A percentile compares a stretch with the other conserved stretches of the same genome.
Conservation (phyloP, 1,140 invertebrate species). For the Cydia pomonella region DNA sequence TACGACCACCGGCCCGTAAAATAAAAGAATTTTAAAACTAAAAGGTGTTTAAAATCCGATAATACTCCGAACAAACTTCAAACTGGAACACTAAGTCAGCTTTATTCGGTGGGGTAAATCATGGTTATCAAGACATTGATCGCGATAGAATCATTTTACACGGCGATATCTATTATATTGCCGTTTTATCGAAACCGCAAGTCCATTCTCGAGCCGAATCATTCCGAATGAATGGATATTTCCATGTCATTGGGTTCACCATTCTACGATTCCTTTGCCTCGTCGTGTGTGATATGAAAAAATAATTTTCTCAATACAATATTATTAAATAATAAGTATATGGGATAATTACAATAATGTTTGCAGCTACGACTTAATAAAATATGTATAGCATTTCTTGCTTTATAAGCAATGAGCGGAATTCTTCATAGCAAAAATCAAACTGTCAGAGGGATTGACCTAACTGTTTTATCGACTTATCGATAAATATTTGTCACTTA, state of each 20-base stretch:
- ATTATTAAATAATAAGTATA: background rate
- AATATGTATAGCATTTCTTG: too few relatives aligned
- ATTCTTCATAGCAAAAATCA: too few relatives aligned
- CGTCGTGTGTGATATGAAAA: conserved; percentile 35
- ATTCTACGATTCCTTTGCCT: conserved; percentile 52
- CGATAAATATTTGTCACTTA: too few relatives aligned
- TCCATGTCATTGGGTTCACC: conserved; percentile 63
- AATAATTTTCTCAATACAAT: background rate
- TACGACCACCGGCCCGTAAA: background rate
- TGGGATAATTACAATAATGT: too few relatives aligned
- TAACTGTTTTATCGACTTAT: too few relatives aligned
- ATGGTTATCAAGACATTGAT: background rate
- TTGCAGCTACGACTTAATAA: too few relatives aligned
- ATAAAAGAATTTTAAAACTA: background rate
- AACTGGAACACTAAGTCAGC: conserved; percentile 3
- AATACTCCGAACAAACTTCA: background rate
- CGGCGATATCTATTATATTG: conserved; percentile 42
- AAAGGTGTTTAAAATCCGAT: conserved; percentile 10
- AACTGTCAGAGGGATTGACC: too few relatives aligned
- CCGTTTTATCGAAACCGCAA: conserved; percentile 64
- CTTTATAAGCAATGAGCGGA: too few relatives aligned
- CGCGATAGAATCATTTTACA: background rate
- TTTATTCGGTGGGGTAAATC: background rate
- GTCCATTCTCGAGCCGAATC: conserved; percentile 64
- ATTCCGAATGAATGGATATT: conserved; percentile 68